These are phyloP conservation scores for Calliopum simillimum DNA, from an alignment of 2,888 invertebrate species.

Conservation along the genomic window DNA sequence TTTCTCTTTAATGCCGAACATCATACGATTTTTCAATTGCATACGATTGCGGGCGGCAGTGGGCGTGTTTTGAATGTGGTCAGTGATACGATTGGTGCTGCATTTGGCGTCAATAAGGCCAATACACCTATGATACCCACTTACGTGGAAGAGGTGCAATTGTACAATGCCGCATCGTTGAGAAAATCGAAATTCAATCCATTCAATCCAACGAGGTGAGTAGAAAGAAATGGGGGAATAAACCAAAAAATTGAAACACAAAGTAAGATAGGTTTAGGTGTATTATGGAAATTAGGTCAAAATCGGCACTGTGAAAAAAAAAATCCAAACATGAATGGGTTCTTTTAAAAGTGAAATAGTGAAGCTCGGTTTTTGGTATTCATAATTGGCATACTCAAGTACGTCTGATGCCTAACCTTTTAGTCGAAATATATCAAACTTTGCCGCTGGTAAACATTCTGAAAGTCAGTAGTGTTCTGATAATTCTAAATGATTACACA, in stretches of 20 bases:
- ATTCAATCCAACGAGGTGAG: slow-evolving; percentile 64
- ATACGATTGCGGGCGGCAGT: slow-evolving; percentile 47
- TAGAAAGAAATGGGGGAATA: slow-evolving; percentile 12
- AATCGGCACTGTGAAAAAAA: too few relatives aligned
- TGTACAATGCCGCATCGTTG: slow-evolving; percentile 59
- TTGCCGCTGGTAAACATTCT: too few relatives aligned
- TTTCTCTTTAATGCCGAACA: slow-evolving; percentile 60
- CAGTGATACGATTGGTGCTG: slow-evolving; percentile 54
- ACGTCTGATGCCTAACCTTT: too few relatives aligned
- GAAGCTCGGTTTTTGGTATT: too few relatives aligned
- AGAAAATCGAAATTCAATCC: slow-evolving; percentile 60
- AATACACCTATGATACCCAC: slow-evolving; percentile 20
- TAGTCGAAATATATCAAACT: too few relatives aligned
- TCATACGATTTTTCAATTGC: slow-evolving; percentile 59
- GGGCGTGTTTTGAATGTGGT: slow-evolving; percentile 52
- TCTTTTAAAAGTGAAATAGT: too few relatives aligned
- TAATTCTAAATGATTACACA: too few relatives aligned
- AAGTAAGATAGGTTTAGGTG: too few relatives aligned
- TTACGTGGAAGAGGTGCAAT: slow-evolving; percentile 53
- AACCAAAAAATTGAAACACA: not conserved
- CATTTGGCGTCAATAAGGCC: slow-evolving; percentile 53
- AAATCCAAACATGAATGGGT: too few relatives aligned
- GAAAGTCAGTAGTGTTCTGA: too few relatives aligned
- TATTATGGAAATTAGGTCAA: too few relatives aligned
- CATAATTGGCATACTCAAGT: too few relatives aligned